These are phyloP conservation scores for Xenotilapia leptura DNA, from an alignment of 2,113 vertebrate genomes.

Conservation along the genomic window DNA sequence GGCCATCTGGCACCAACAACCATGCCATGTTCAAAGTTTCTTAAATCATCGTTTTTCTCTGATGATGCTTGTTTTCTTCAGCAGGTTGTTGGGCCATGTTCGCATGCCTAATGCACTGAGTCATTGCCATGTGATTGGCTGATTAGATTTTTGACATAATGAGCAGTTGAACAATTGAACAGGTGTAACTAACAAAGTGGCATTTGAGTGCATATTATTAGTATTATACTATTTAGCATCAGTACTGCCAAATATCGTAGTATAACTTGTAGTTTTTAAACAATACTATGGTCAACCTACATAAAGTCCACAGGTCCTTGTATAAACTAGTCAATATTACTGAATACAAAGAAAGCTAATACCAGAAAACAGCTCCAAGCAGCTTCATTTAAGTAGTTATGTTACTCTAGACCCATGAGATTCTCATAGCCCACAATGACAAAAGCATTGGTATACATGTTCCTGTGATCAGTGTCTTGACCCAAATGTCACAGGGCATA, in stretches of 20 bases:
- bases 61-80: fast-evolving
- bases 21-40: neutral
- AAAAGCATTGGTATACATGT: conserved; percentile 26
- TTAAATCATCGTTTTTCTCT: neutral
- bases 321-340: conserved; percentile 2
- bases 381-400: neutral
- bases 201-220: neutral
- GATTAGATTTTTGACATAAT: neutral
- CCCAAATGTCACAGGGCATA: conserved; percentile 30
- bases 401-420: conserved; percentile 64
- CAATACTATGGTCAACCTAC: conserved; percentile 3
- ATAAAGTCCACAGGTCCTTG: neutral
- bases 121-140: neutral
- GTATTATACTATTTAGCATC: neutral
- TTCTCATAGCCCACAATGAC: conserved; percentile 15
- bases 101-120: neutral
- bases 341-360: neutral
- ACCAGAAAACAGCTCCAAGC: conserved; percentile 17
- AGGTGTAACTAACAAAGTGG: neutral
- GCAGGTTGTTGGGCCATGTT: neutral
- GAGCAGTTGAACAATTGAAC: neutral
- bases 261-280: neutral
- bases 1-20: neutral
- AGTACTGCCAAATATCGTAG: neutral
- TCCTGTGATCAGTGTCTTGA: conserved; percentile 33